Evolutionary conservation across 2,888 invertebrate genomes (phyloP), one percentile per base, ranked within the genome.

Genomic region (Pardosa pseudoannulata): DNA sequence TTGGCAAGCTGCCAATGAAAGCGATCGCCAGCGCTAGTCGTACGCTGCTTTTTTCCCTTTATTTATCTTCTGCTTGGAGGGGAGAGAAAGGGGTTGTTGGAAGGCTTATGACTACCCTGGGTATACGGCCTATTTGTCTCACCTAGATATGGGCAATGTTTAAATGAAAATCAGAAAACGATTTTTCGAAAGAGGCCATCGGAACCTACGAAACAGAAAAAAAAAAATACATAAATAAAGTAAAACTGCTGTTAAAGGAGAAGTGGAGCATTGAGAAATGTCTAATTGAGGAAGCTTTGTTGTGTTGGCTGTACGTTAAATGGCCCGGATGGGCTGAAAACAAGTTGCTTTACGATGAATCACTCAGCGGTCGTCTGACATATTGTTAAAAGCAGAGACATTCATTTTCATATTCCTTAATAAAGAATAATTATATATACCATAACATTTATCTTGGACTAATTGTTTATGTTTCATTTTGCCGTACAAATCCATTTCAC

Each of bases 81-180:
- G 46, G 7, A 46, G 16, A 46, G 16, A 16, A 46, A 46, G 16
- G 16, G 16, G 64, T 65, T 80, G 19, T 9, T 39, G 31, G 72
- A n/a, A n/a, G 50, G 64, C 79, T 80, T 65, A 80, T 67, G 79
- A 68, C 62, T 75, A 70, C 27, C 70, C 27, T 46, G 81, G 56
- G 81, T 62, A 81, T 75, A 65, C 39, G 46, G 23, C 36, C 82
- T 70, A 83, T 83, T 83, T 83, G 78, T 83, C 72, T 83, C 72
- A 67, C 83, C 82, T 68, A 70, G 68, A 56, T 70, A 62, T 50
- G 28, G 27, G 68, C 62, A 56, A 31, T 72, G 83, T 39, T 78
- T 78, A 83, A 78, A 83, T 78, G 83, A 78, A 73, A 78, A 83
- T 83, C 78, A 78, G 78, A 78, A 75, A 78, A 36, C 75, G 56